Evolutionary conservation across 1,140 invertebrate genomes (phyloP).

Genomic region (Homalodisca vitripennis): DNA sequence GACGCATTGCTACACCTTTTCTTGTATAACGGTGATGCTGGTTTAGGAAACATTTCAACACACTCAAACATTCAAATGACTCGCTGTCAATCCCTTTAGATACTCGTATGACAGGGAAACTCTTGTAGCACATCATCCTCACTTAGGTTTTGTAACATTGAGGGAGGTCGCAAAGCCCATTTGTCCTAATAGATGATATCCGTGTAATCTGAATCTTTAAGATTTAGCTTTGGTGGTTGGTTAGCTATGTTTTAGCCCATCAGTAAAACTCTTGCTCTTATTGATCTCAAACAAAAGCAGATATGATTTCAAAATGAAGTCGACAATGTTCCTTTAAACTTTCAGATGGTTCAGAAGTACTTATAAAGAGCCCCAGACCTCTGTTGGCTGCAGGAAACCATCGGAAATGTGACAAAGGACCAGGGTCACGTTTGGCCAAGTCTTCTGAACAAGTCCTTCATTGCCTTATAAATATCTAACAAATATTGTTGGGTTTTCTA

Average conservation of each 20-base stretch:
- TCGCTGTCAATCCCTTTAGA: too few relatives aligned
- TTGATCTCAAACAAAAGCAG: constrained; percentile 45
- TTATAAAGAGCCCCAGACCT: constrained; percentile 43
- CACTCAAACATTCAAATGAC: too few relatives aligned
- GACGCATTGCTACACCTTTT: too few relatives aligned
- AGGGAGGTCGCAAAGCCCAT: constrained; percentile 29
- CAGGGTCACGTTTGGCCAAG: constrained; percentile 41
- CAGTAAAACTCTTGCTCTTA: constrained; percentile 39
- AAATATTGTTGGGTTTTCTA: constrained; percentile 44
- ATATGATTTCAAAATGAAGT: constrained; percentile 45
- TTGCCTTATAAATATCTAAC: constrained; percentile 38
- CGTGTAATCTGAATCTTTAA: constrained; percentile 34
- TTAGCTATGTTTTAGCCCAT: constrained; percentile 40
- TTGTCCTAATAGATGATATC: constrained; percentile 35
- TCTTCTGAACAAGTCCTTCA: constrained; percentile 41
- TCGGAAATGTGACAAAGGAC: too few relatives aligned
- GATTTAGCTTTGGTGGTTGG: constrained; percentile 34
- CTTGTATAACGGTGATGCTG: too few relatives aligned
- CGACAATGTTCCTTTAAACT: constrained; percentile 38
- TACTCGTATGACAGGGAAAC: constrained; percentile 43
- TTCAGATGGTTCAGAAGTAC: constrained; percentile 37
- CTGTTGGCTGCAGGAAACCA: constrained; percentile 43
- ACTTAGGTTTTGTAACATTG: constrained; percentile 30
- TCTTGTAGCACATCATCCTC: constrained; percentile 35
- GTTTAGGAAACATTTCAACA: too few relatives aligned